phyloP scores from a whole-genome alignment of 2,888 invertebrate species.

The Tridacna gigas region DNA sequence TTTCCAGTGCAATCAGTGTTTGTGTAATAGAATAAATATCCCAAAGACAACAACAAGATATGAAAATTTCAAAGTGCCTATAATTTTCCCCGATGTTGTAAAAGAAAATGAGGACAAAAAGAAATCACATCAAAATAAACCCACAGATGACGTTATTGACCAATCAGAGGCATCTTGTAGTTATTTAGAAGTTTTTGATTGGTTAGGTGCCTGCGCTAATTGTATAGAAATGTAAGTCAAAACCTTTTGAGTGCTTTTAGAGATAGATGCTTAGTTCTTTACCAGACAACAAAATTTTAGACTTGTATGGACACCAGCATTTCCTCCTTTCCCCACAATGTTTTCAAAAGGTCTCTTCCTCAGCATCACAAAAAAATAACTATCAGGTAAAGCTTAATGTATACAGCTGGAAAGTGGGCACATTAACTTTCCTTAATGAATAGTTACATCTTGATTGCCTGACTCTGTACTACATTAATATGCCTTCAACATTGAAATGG shows the following conservation, averaged over 20 bases:
- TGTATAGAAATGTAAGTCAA: slow-evolving; percentile 69
- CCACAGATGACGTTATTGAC: background rate
- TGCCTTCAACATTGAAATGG: too few species aligned
- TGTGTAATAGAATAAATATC: slow-evolving; percentile 58
- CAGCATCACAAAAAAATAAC: too few species aligned
- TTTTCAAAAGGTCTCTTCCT: too few species aligned
- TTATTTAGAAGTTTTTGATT: slow-evolving; percentile 76
- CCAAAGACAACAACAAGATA: slow-evolving; percentile 48
- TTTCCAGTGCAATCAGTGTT: slow-evolving; percentile 68
- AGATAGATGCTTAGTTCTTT: too few species aligned
- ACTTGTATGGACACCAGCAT: too few species aligned
- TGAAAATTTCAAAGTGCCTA: slow-evolving; percentile 56
- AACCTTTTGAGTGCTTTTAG: background rate
- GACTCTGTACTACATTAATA: too few species aligned
- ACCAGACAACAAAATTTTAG: too few species aligned
- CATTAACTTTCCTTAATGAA: too few species aligned
- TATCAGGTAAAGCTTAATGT: too few species aligned
- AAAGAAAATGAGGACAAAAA: background rate
- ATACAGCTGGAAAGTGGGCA: too few species aligned
- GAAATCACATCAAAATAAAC: background rate
- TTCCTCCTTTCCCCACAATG: too few species aligned
- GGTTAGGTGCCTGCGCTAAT: slow-evolving; percentile 80
- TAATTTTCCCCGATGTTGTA: slow-evolving; percentile 30
- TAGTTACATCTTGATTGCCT: too few species aligned
- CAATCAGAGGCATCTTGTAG: slow-evolving; percentile 32